A percentile compares a stretch with the other conserved stretches of the same genome.
Evolutionary conservation across 1,140 invertebrate species (phyloP).

Genomic region (Tribolium madens): DNA sequence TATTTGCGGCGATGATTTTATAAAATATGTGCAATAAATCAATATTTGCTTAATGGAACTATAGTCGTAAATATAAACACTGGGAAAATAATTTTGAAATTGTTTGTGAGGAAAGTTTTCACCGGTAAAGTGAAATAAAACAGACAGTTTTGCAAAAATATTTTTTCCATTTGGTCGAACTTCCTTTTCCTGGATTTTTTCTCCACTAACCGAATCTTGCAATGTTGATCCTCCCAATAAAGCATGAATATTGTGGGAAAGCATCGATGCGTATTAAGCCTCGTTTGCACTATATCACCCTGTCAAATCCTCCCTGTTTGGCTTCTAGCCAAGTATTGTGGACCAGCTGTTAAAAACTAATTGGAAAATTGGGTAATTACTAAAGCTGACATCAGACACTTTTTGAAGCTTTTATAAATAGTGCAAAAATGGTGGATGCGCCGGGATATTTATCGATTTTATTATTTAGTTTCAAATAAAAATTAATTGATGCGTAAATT

Average conservation of each 20-base stretch:
- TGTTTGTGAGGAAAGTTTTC: no score
- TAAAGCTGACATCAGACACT: neutral
- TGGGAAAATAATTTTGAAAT: neutral
- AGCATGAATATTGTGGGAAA: neutral
- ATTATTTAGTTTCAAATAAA: neutral
- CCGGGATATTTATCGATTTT: neutral
- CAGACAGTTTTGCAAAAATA: neutral
- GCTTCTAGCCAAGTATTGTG: neutral
- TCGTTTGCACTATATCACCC: neutral
- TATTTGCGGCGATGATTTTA: neutral
- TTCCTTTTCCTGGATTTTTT: neutral
- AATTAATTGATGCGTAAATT: neutral
- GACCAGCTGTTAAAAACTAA: neutral
- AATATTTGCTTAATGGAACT: neutral
- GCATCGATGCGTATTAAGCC: neutral
- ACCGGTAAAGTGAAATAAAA: neutral
- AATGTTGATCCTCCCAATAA: neutral
- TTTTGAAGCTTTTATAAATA: neutral
- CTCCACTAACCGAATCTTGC: neutral
- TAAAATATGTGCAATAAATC: neutral
- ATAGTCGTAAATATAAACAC: neutral
- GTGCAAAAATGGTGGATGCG: slow-evolving; percentile 15
- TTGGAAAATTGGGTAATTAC: neutral
- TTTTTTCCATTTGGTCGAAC: neutral
- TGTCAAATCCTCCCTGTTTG: neutral